phyloP scores from a whole-genome alignment of 1,140 invertebrate genomes.

The Apis laboriosa region DNA sequence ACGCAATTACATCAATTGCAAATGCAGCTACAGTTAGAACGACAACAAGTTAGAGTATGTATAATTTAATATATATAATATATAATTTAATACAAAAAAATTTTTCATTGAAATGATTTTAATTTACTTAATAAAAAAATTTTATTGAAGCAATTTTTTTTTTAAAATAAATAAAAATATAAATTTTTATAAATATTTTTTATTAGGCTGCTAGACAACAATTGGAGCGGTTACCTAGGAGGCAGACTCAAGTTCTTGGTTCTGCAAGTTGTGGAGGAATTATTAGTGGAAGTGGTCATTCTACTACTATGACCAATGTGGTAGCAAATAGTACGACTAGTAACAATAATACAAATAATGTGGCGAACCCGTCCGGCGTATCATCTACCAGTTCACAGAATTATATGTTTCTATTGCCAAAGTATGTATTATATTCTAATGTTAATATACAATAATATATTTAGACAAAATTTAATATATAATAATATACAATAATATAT shows the following conservation, averaged over 20 bases:
- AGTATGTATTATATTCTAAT: constrained; percentile 71
- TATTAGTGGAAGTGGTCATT: constrained; percentile 78
- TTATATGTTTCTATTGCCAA: constrained; percentile 84
- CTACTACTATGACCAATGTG: constrained; percentile 74
- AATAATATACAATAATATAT: neutral
- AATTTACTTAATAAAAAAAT: neutral
- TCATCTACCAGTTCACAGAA: constrained; percentile 77
- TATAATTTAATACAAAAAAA: neutral
- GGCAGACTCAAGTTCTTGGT: constrained; percentile 83
- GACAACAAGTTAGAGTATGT: constrained; percentile 90
- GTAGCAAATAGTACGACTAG: constrained; percentile 75
- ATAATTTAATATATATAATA: neutral
- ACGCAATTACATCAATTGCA: constrained; percentile 93
- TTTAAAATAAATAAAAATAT: neutral
- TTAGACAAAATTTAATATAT: neutral
- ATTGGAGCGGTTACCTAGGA: constrained; percentile 91
- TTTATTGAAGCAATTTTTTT: neutral
- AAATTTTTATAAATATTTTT: constrained; percentile 16
- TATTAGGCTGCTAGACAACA: constrained; percentile 90
- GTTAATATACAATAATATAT: neutral
- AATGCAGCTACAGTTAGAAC: constrained; percentile 93
- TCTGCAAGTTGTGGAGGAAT: constrained; percentile 74
- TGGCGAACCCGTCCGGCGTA: constrained; percentile 76
- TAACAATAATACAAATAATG: constrained; percentile 78
- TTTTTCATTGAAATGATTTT: too few species aligned